Evolutionary conservation across 37 sponge, comb jelly and placozoan species (phyloP), one percentile per base, ranked within the genome.

Genomic region (Spongilla lacustris): DNA sequence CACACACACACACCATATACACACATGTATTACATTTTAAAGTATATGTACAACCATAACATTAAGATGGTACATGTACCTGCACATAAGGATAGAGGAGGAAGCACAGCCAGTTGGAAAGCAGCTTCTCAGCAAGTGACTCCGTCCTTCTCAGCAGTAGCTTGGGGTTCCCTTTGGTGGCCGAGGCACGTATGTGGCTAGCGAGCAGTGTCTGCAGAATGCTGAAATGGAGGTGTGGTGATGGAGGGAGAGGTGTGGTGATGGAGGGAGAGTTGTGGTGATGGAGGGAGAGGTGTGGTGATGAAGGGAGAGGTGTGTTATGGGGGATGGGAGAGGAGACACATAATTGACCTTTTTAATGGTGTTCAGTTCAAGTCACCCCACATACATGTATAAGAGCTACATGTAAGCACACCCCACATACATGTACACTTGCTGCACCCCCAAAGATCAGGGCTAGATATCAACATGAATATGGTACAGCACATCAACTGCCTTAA

Each of bases 101-200:
- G 73, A 98, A 94, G 36, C 88, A 84, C 24, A 98, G 85, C 98
- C 98, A 98, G 81, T 96, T 96, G 71, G 94, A 82, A 26, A 98
- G 87, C 88, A 98, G 87, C 88, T 94, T 98, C 86, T 98, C 98
- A 10, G 98, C 96, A 22, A 98, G 87, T 0, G 77, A 50, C 74
- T 88, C 98, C 0, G 88, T 93, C 83, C 94, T 92, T 58, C 96
- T 87, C 66, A 98, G 85, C 25, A 98, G 92, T 13, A 98, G 91
- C 30, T 94, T 92, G 0, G 98, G 86, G 23, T 92, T 69, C 13
- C 88, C 84, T 41, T 86, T 89, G 76, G 77, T 82, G 5, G 87
- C 85, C 1, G 87, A 80, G 71, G 82, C 78, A 23, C 83, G 71
- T 36, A 98, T 95, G 36, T 93, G 84, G 74, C 96, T 92, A 34